These are phyloP conservation scores for Eptesicus fuscus DNA, from an alignment of 2,113 vertebrate genomes.

Conservation along the genomic window DNA sequence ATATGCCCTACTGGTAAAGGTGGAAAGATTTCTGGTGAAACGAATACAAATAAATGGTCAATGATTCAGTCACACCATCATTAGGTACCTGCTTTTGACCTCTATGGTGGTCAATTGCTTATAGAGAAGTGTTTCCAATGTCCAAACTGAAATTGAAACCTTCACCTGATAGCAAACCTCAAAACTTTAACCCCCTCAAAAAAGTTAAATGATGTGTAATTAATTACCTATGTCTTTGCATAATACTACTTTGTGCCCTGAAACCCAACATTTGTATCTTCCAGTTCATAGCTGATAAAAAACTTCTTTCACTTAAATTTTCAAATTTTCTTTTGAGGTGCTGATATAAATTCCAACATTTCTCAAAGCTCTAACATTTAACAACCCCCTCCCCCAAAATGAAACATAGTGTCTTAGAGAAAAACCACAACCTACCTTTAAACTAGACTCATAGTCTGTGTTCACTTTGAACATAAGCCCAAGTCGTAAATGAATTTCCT, in stretches of 20 bases:
- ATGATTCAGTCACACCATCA: neutral
- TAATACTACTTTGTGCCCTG: constrained; percentile 19
- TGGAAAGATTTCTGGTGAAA: neutral
- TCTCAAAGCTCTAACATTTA: constrained; percentile 57
- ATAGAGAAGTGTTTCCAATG: neutral
- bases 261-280: constrained; percentile 28
- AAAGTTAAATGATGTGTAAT: neutral
- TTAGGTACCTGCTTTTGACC: constrained; percentile 13
- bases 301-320: constrained; percentile 1
- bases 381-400: constrained; percentile 3
- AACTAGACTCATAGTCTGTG: constrained; percentile 97
- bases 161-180: constrained; percentile 6
- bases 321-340: constrained; percentile 43
- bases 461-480: constrained; percentile 99
- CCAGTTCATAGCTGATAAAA: constrained; percentile 7
- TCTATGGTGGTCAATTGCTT: neutral
- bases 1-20: neutral
- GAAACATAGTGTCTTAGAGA: constrained; percentile 42
- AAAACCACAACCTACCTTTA: constrained; percentile 89
- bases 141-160: constrained; percentile 25
- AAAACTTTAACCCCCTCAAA: neutral
- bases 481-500: constrained; percentile 99
- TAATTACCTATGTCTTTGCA: constrained; percentile 20
- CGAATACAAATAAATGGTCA: neutral
- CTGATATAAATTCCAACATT: constrained; percentile 48